phyloP scores from a whole-genome alignment of 2,888 invertebrate species.

The Auanema freiburgensis region DNA sequence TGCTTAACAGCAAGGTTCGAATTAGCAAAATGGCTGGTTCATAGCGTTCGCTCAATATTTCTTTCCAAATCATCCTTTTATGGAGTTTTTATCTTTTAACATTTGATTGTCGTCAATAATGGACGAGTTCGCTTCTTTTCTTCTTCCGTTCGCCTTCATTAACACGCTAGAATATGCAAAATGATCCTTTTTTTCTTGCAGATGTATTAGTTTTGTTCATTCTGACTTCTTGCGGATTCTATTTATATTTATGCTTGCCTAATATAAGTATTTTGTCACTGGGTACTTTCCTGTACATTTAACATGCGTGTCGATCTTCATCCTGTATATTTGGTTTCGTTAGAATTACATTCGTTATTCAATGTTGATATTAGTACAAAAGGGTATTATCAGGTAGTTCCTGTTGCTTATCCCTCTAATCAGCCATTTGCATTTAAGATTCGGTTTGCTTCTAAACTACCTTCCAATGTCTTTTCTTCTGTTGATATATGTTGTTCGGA shows the following conservation, averaged over 20 bases:
- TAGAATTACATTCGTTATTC: slow-evolving; percentile 46
- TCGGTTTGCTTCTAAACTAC: slow-evolving; percentile 24
- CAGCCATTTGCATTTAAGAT: slow-evolving; percentile 24
- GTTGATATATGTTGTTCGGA: slow-evolving; percentile 20
- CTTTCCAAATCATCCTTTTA: no score
- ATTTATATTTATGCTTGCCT: slow-evolving; percentile 5
- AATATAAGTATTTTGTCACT: background rate
- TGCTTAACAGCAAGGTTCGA: no score
- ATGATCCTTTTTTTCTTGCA: background rate
- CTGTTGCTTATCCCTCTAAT: background rate
- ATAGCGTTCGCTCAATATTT: no score
- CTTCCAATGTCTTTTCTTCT: slow-evolving; percentile 20
- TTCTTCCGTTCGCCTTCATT: no score
- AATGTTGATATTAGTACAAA: slow-evolving; percentile 50
- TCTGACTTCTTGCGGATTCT: background rate
- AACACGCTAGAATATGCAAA: no score
- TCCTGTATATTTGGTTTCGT: slow-evolving; percentile 43
- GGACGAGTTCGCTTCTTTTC: no score
- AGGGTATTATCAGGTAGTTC: slow-evolving; percentile 54
- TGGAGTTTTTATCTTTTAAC: no score
- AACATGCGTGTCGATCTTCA: slow-evolving; percentile 41
- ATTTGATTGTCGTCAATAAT: no score
- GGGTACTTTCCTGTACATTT: background rate
- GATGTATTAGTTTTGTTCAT: background rate
- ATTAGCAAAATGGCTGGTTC: no score